Evolutionary conservation across 2,113 vertebrate species (phyloP).

Genomic region (Bos indicus): DNA sequence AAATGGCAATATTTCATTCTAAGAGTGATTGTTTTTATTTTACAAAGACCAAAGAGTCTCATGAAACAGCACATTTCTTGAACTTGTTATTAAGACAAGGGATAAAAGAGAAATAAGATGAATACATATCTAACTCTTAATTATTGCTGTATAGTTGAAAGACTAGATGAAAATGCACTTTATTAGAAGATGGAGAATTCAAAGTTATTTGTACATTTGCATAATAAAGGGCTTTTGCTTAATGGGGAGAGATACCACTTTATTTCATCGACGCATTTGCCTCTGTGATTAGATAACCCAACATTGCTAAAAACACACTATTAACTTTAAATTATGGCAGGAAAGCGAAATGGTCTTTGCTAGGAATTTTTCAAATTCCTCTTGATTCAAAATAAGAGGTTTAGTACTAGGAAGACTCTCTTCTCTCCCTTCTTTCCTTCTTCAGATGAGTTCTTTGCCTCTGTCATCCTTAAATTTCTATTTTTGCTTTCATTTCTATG

Average conservation of each 20-base stretch:
- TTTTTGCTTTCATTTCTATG: background rate
- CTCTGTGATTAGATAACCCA: background rate
- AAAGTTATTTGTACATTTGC: background rate
- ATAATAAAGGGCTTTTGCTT: background rate
- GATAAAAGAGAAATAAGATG: background rate
- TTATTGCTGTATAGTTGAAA: background rate
- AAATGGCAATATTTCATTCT: background rate
- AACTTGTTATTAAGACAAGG: background rate
- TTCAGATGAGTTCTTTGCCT: background rate
- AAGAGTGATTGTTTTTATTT: background rate
- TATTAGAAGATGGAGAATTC: slow-evolving; percentile 2
- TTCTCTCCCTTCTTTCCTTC: background rate
- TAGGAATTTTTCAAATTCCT: background rate
- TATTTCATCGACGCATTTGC: background rate
- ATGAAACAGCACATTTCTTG: background rate
- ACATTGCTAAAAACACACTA: background rate
- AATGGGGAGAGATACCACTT: background rate
- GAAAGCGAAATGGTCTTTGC: background rate
- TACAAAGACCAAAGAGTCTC: background rate
- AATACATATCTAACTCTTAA: background rate
- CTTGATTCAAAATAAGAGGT: background rate
- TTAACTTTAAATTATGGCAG: background rate
- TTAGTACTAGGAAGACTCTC: background rate
- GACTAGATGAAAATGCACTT: background rate
- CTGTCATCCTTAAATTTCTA: background rate